Base-by-base conservation (phyloP, 1,140 invertebrate species). In the Tetranychus cinnabarinus region DNA sequence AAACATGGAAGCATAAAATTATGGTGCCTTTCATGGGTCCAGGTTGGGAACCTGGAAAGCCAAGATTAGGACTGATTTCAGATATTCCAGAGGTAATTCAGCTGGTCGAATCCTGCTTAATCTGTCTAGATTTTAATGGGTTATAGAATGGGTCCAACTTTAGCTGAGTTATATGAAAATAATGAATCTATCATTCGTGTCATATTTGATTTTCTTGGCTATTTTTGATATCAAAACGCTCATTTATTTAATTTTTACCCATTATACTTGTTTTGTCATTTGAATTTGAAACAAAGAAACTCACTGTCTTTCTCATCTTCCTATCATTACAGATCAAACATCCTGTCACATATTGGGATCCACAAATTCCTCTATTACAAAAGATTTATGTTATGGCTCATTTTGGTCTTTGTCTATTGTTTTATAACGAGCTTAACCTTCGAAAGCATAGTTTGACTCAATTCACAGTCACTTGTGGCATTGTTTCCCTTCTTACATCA, bases 31-130 rank as follows among this genome's bases (percentile, higher is more conserved):
- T 86, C 68, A 87, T 84, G 72, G 87, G 88, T 6, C 88, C 88
- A 1, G 88, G 86, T 65, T 92, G 88, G 88, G 73, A 79, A 56
- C 86, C 86, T 3, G 86, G 86, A 3, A 79, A 77, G 58, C 82
- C 86, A 0, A 76, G 87, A 68, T 77, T 86, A 1, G 88, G 87
- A n/a, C 72, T 81, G 31, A 80, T 82, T 35, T 76, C 81, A 66
- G 79, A 82, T 67, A 84, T 88, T 74, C 74, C 85, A 48, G 79
- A 86, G 66, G 85, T 87, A 77, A 52, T 23, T 23, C 23, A 23
- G 23, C 0, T 23, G 23, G 23, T 23, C 23, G 0, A 23, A 23
- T 23, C 23, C 23, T 23, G 23, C 23, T 23, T 23, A 23, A 23
- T 23, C 23, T 0, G 23, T 23, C 23, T 23, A 23, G 23, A 23